Base-by-base conservation (phyloP, 2,888 invertebrate species). In the Meta bourneti region DNA sequence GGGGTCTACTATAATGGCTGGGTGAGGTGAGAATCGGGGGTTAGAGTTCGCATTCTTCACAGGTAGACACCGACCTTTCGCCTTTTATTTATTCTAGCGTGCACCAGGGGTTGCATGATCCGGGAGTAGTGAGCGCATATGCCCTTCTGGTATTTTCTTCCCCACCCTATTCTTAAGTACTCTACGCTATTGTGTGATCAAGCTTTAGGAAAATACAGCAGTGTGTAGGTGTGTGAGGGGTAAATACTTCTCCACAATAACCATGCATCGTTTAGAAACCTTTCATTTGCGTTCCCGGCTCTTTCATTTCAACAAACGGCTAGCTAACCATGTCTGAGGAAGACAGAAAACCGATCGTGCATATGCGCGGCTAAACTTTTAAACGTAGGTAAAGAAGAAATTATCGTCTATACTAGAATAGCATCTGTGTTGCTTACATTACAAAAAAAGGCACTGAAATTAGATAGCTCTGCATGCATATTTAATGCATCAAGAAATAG, bases 11-110 rank as follows among this genome's bases (percentile, higher is more conserved):
- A 72, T 88, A 88, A 88, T 88, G 80, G 79, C 84, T 51, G 69
- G 83, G 54, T 52, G 83, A 89, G 89, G 89, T 89, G 89, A 34
- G 89, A 87, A 80, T 71, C 52, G 87, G 79, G 78, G 72, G 71
- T 80, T 16, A 78, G 78, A 82, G 89, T 82, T 89, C 82, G 82
- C 89, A 89, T 89, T 89, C 89, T 89, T 89, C 77, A 72, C 78
- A 77, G 78, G 52, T 78, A 83, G 78, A 77, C 89, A 48, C 71
- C 52, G 83, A 83, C 83, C 83, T 89, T 34, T 34, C 34, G 34
- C 34, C 34, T 34, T 89, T 89, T 89, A 89, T 89, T 89, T 89
- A 83, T 83, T 89, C 78, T 71, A 71, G 70, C 19, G 20, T 34
- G 19, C 54, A 89, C 89, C 71, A 78, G 83, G 34, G 89, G 82